Evolutionary conservation across 2,113 vertebrate species (phyloP).

Genomic region (Alethe castanea): DNA sequence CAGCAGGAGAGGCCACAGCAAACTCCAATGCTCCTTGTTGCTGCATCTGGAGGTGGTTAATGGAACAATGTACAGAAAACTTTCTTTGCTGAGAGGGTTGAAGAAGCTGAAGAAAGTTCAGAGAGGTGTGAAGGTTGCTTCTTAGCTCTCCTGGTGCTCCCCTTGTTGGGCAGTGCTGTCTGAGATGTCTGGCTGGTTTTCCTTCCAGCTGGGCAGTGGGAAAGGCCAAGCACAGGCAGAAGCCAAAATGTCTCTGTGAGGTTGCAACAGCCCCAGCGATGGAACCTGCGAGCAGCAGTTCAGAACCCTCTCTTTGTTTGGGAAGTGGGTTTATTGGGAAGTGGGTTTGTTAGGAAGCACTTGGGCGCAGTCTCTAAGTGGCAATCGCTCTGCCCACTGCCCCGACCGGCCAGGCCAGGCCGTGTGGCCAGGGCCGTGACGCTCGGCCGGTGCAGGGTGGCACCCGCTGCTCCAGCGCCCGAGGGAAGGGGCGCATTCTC

Average conservation of each 20-base stretch:
- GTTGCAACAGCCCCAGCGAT: not conserved
- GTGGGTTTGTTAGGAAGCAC: not conserved
- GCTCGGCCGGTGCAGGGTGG: rapidly evolving
- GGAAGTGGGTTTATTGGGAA: no score
- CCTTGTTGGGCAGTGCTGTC: not conserved
- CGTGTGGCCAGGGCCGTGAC: not conserved
- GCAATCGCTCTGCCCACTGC: not conserved
- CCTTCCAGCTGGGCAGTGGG: not conserved
- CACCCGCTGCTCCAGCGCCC: not conserved
- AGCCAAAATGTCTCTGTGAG: not conserved
- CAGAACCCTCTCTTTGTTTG: not conserved
- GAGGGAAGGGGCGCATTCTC: not conserved
- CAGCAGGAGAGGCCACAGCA: not conserved
- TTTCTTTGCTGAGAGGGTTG: not conserved
- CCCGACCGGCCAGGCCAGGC: not conserved
- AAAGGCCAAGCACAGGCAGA: rapidly evolving
- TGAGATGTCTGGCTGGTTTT: not conserved
- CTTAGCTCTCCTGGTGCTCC: not conserved
- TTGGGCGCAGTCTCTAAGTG: no score
- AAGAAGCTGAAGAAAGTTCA: not conserved
- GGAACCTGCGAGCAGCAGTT: not conserved
- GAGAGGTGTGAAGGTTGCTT: not conserved
- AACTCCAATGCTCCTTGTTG: not conserved
- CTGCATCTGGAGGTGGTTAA: not conserved
- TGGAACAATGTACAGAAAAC: rapidly evolving